Conservation (phyloP, 2,113 vertebrate genomes). For the Sylvia atricapilla region DNA sequence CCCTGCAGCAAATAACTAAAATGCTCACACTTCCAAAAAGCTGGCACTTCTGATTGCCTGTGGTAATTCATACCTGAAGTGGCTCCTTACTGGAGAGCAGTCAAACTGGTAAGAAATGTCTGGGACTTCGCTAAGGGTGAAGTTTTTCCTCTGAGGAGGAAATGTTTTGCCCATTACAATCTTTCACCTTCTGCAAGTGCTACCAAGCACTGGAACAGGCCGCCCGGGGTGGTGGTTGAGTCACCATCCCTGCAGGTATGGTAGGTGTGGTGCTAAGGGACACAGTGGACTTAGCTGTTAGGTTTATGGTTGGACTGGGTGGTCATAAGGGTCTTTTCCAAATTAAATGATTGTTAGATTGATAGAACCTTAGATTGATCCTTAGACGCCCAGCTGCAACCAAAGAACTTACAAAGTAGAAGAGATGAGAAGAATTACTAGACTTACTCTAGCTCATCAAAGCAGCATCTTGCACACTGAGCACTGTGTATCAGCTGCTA, state of each 20-base stretch:
- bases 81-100: background rate
- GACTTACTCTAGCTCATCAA: background rate
- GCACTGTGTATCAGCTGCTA: background rate
- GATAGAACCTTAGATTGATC: background rate
- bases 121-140: background rate
- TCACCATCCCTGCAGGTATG: background rate
- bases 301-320: accelerated
- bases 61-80: background rate
- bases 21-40: background rate
- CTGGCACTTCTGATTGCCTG: background rate
- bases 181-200: background rate
- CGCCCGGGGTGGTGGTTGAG: background rate
- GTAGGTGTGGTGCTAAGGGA: background rate
- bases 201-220: background rate
- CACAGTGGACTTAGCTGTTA: background rate
- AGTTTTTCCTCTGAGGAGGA: background rate
- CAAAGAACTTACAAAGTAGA: background rate
- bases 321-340: background rate
- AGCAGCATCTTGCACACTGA: background rate
- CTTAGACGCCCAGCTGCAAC: background rate
- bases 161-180: background rate
- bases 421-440: background rate
- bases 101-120: background rate
- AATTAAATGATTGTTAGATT: background rate
- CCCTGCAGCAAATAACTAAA: background rate